A percentile compares a stretch with the other conserved stretches of the same genome.
phyloP scores from a whole-genome alignment of 2,797 vertebrate genomes.

The Tapirus indicus region DNA sequence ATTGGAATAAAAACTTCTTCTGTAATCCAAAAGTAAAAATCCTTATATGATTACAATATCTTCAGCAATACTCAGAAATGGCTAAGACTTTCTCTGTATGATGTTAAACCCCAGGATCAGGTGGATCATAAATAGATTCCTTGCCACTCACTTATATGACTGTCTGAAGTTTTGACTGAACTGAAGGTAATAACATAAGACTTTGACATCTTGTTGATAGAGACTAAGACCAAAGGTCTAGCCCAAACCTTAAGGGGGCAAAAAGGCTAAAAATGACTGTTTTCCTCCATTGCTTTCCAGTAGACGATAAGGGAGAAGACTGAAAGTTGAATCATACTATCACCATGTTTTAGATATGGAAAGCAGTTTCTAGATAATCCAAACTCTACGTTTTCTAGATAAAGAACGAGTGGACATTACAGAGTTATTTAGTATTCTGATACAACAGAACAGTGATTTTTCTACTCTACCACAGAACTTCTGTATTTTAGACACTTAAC shows the following conservation, averaged over 20 bases:
- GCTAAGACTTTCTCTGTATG: neutral
- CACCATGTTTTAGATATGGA: neutral
- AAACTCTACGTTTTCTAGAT: neutral
- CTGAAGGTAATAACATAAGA: neutral
- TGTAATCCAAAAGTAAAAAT: neutral
- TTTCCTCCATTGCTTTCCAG: neutral
- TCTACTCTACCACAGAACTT: neutral
- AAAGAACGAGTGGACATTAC: neutral
- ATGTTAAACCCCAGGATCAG: neutral
- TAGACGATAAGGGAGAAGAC: neutral
- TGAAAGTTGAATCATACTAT: neutral
- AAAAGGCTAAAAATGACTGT: neutral
- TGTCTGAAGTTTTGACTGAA: neutral
- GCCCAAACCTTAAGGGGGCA: neutral
- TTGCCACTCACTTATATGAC: neutral
- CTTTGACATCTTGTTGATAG: neutral
- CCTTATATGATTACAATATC: neutral
- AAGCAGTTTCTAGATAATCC: neutral
- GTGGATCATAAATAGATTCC: neutral
- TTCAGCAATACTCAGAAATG: neutral
- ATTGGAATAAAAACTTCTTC: neutral
- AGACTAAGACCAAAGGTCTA: neutral
- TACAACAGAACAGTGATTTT: neutral
- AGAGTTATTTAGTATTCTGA: neutral
- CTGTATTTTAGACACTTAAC: neutral